Evolutionary conservation across 2,888 invertebrate species (phyloP).

Genomic region (Lasioglossum marginatum): DNA sequence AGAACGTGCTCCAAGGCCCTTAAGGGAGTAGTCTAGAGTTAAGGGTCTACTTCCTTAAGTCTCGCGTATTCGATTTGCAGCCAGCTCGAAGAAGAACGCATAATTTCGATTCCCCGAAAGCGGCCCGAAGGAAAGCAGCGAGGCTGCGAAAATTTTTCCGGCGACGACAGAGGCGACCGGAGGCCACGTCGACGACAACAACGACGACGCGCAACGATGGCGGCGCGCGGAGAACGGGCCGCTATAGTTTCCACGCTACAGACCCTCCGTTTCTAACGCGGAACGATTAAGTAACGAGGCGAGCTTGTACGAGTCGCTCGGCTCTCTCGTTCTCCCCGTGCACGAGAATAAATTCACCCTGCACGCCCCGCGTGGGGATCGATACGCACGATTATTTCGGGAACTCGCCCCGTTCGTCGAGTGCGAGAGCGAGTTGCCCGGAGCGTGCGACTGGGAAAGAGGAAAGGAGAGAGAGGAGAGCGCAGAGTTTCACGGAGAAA

Average conservation of each 20-base stretch:
- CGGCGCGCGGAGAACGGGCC: conserved; percentile 17
- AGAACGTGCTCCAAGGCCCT: no score
- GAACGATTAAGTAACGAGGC: conserved; percentile 72
- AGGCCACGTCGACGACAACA: conserved; percentile 8
- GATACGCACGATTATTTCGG: conserved; percentile 79
- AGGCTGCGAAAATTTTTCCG: background rate
- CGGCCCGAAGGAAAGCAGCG: no score
- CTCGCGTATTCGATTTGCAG: no score
- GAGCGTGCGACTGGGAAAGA: conserved; percentile 7
- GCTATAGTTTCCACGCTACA: conserved; percentile 48
- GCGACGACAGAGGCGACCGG: background rate
- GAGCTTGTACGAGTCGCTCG: conserved; percentile 56
- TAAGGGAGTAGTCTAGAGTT: no score
- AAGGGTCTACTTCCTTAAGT: no score
- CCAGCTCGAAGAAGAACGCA: no score
- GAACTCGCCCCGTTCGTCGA: conserved; percentile 75
- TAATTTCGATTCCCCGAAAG: no score
- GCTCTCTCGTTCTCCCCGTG: conserved; percentile 61
- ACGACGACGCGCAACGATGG: conserved; percentile 9
- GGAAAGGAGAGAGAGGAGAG: background rate
- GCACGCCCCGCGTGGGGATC: conserved; percentile 73
- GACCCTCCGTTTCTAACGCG: conserved; percentile 68
- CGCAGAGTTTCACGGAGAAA: background rate
- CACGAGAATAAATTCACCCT: conserved; percentile 76
- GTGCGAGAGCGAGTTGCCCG: conserved; percentile 56